phyloP scores from a whole-genome alignment of 2,797 vertebrate genomes.

The Dipus sagitta region DNA sequence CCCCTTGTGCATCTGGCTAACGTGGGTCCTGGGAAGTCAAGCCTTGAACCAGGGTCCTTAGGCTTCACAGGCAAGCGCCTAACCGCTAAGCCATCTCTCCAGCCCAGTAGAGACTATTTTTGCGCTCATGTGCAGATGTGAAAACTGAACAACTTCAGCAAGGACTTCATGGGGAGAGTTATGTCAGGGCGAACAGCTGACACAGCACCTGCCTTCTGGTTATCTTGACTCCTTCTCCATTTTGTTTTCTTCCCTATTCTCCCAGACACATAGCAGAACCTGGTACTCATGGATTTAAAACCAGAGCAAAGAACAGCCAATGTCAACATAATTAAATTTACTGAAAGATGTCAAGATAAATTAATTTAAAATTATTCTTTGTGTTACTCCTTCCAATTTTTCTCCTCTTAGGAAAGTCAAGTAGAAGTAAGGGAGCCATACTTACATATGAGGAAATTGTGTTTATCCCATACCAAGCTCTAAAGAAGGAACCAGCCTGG shows the following conservation, averaged over 20 bases:
- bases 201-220: neutral
- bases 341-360: neutral
- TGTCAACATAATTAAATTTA: neutral
- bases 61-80: no score
- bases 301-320: neutral
- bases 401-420: neutral
- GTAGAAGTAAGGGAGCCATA: neutral
- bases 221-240: neutral
- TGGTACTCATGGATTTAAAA: neutral
- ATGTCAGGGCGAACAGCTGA: neutral
- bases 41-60: no score
- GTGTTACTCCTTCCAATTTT: neutral
- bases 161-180: neutral
- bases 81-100: no score
- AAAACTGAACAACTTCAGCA: neutral
- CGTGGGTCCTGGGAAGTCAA: no score
- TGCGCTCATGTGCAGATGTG: neutral
- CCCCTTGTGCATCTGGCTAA: no score
- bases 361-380: neutral
- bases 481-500: neutral
- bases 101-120: no score
- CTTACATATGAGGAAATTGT: rapidly evolving
- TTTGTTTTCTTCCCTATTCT: neutral
- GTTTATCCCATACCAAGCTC: neutral
- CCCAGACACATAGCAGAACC: neutral